Percentiles rank a stretch among this genome's conserved stretches.
These are phyloP conservation scores for Pandion haliaetus DNA, from an alignment of 2,113 vertebrate species.

Conservation along the genomic window DNA sequence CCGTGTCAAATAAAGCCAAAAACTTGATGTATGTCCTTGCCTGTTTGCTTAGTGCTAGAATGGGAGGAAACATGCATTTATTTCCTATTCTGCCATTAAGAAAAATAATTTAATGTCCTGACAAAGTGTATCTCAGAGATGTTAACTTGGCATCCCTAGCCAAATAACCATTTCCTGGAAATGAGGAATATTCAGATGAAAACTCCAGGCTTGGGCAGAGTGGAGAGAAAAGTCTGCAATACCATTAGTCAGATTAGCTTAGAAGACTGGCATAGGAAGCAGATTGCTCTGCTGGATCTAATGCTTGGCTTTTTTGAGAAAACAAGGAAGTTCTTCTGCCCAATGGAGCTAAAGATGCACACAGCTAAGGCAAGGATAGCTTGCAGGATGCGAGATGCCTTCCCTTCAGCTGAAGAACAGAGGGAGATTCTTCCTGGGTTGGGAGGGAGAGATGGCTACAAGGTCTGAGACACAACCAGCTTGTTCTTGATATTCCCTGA, in stretches of 20 bases:
- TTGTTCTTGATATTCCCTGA: background rate
- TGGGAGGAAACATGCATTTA: background rate
- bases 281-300: background rate
- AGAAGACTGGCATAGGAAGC: background rate
- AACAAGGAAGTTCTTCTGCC: background rate
- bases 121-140: background rate
- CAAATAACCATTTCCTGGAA: background rate
- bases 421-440: background rate
- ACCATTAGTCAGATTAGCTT: background rate
- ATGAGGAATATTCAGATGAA: background rate
- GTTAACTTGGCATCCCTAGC: background rate
- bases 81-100: background rate
- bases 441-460: background rate
- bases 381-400: background rate
- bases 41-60: background rate
- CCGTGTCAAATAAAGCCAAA: background rate
- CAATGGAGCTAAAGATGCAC: background rate
- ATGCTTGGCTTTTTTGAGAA: background rate
- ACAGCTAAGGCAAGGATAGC: background rate
- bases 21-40: background rate
- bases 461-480: background rate
- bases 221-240: background rate
- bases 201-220: background rate
- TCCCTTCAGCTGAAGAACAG: background rate
- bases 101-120: background rate